Percentiles rank a stretch among this genome's conserved stretches.
These are phyloP conservation scores for Cygnus atratus DNA, from an alignment of 2,113 vertebrate genomes.

Conservation along the genomic window DNA sequence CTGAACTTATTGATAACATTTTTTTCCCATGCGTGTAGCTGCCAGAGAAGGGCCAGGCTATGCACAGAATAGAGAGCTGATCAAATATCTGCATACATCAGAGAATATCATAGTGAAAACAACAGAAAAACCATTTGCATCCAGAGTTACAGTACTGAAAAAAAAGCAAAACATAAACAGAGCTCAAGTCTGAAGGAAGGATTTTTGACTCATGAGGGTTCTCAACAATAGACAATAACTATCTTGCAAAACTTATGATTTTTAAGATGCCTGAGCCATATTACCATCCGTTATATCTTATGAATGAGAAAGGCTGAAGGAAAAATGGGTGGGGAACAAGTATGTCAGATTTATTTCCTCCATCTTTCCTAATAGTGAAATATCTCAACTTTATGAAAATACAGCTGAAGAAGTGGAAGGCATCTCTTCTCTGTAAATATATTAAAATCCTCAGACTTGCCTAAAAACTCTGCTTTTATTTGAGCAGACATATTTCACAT, in stretches of 20 bases:
- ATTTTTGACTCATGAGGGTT: constrained; percentile 47
- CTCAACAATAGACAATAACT: constrained; percentile 11
- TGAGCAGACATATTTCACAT: constrained; percentile 41
- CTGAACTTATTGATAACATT: constrained; percentile 74
- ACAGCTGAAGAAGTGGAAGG: constrained; percentile 25
- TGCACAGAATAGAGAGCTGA: constrained; percentile 51
- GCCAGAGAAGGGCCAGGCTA: constrained; percentile 57
- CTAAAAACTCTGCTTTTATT: constrained; percentile 35
- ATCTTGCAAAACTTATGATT: not conserved
- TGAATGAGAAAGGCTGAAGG: constrained; percentile 19
- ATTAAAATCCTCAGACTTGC: constrained; percentile 44
- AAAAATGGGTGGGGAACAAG: constrained; percentile 58
- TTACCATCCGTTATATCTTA: constrained; percentile 44
- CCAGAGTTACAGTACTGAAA: constrained; percentile 47
- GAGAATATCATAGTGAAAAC: constrained; percentile 68
- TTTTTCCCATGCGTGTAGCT: constrained; percentile 61
- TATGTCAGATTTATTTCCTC: constrained; percentile 57
- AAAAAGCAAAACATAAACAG: constrained; percentile 43
- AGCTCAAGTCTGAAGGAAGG: constrained; percentile 19
- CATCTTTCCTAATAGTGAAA: constrained; percentile 62
- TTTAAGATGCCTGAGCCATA: not conserved
- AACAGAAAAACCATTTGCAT: constrained; percentile 63
- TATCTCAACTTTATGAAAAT: constrained; percentile 66
- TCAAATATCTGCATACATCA: constrained; percentile 57
- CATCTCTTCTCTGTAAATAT: constrained; percentile 31